Base-by-base conservation (phyloP, 1,140 invertebrate species). In the Drosophila yakuba region DNA sequence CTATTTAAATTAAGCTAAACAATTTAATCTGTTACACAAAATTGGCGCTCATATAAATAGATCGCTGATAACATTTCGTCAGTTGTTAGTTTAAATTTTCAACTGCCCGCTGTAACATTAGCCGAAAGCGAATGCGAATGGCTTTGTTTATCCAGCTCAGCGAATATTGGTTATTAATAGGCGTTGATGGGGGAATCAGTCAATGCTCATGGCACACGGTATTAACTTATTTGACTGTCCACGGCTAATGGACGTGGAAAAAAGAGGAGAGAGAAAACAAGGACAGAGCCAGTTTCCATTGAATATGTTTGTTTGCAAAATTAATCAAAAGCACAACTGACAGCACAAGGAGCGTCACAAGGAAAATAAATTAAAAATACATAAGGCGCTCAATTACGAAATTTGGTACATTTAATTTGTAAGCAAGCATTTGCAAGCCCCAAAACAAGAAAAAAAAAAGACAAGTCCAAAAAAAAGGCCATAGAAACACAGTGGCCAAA, bases 371-470 rank as follows among this genome's bases (percentile, higher is more conserved):
- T 85, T 85, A 85, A 78, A 85, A 86, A 85, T 85, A 78, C 82
- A 85, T 85, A 80, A 85, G 74, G 78, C 52, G 48, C 69, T 74
- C 81, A 86, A 85, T 85, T 85, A 86, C 82, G 67, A 78, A 83
- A 86, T 86, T 81, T 58, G 72, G 81, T 85, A 84, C 79, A 80
- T 80, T 86, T 74, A 77, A 73, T 85, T 74, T 68, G 76, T 48
- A 14, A 50, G 50, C 47, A 36, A 51, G 38, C 28, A 15, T 20
- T 20, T 20, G 20, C 20, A 20, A 20, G 20, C 20, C 20, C 20
- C 1, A 20, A 20, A 20, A 20, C 20, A 20, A 20, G 20, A 20
- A 20, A 12, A 45, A 12, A 45, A 23, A 56, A 17, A 62, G 28
- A 62, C 23, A 41, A 23, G 14, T 17, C 2, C 6, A 3, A 12